These are phyloP conservation scores for Bombus terrestris DNA, from an alignment of 1,140 invertebrate genomes.

Conservation along the genomic window DNA sequence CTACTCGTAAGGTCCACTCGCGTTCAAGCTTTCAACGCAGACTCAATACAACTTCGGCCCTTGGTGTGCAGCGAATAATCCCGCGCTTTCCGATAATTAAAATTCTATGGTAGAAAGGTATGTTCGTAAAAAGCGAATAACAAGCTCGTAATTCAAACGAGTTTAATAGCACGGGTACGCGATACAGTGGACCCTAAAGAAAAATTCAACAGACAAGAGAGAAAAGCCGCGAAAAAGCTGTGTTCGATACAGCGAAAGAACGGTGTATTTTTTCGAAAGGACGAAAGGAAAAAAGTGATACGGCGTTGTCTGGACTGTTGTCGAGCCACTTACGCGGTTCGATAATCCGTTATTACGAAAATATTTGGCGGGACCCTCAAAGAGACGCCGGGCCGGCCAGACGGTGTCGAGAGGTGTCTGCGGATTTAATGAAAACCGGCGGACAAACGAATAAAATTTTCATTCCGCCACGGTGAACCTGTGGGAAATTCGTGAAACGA, in stretches of 20 bases:
- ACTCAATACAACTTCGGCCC: not conserved
- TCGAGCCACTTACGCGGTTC: conserved; percentile 37
- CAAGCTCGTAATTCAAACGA: not conserved
- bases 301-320: not conserved
- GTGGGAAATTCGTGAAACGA: conserved; percentile 54
- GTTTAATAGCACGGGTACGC: not conserved
- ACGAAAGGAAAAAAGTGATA: not conserved
- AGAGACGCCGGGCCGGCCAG: conserved; percentile 27
- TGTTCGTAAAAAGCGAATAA: not conserved
- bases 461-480: conserved; percentile 43
- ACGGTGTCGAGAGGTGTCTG: conserved; percentile 61
- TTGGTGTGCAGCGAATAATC: not conserved
- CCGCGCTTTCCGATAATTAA: not conserved
- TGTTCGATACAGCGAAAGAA: not conserved
- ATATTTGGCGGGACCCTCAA: conserved; percentile 60
- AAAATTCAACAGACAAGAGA: no score
- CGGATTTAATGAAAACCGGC: conserved; percentile 66
- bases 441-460: conserved; percentile 67
- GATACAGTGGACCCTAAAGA: not conserved
- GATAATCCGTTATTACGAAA: conserved; percentile 60
- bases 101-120: not conserved
- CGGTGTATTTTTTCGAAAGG: not conserved
- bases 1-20: not conserved
- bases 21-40: not conserved
- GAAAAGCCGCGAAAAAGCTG: no score